phyloP scores from a whole-genome alignment of 2,797 vertebrate species.

The Pyrocephalus nanus region DNA sequence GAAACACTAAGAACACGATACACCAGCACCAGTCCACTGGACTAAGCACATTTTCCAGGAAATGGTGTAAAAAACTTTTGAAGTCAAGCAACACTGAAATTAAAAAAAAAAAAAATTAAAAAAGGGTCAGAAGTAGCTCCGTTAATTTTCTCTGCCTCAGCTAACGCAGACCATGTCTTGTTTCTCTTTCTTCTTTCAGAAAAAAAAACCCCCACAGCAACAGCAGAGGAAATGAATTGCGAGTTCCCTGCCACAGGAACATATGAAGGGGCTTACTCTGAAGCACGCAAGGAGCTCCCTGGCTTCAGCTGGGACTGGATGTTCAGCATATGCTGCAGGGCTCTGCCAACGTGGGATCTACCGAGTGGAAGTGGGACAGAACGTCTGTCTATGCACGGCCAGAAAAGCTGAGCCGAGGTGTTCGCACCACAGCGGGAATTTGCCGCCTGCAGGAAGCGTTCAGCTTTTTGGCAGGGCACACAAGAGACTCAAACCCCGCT shows the following conservation, averaged over 20 bases:
- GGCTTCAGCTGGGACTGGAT: not conserved
- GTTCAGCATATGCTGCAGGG: not conserved
- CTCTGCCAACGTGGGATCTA: fast-evolving
- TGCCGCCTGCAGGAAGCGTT: not conserved
- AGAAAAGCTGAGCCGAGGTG: not conserved
- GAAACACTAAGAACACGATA: not conserved
- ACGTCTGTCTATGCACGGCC: fast-evolving
- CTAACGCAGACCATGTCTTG: not conserved
- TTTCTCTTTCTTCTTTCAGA: conserved; percentile 8
- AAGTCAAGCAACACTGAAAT: not conserved
- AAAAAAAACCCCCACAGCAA: not conserved
- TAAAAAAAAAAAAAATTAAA: not conserved
- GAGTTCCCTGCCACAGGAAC: not conserved
- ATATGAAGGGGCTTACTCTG: not conserved
- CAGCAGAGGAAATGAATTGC: not conserved
- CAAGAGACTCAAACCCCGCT: not conserved
- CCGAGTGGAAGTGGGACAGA: fast-evolving
- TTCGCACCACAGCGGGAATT: fast-evolving
- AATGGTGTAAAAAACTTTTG: not conserved
- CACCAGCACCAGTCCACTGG: not conserved
- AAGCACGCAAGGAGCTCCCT: not conserved
- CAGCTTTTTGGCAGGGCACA: not conserved
- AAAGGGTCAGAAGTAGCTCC: not conserved
- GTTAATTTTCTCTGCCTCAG: not conserved
- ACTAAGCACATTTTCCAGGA: not conserved